Conservation (phyloP, 2,113 vertebrate genomes). For the Scomber japonicus region DNA sequence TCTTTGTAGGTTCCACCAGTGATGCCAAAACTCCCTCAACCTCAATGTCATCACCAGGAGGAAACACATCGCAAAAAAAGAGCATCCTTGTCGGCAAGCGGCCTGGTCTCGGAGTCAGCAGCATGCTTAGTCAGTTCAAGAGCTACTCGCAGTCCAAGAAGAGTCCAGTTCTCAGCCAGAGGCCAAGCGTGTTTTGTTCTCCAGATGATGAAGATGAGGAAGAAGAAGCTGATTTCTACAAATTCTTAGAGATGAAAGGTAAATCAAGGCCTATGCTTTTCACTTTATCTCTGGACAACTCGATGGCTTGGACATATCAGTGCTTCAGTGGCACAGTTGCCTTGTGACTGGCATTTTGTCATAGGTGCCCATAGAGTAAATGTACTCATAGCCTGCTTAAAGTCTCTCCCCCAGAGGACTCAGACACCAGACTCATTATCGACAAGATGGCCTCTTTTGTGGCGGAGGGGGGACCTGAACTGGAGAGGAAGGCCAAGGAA, state of each 20-base stretch:
- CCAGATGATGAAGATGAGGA: constrained; percentile 92
- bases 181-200: constrained; percentile 92
- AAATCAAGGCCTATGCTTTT: constrained; percentile 69
- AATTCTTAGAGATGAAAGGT: constrained; percentile 87
- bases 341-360: constrained; percentile 70
- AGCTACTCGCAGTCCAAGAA: constrained; percentile 90
- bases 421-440: constrained; percentile 91
- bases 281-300: constrained; percentile 41
- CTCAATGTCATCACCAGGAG: constrained; percentile 61
- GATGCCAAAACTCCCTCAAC: constrained; percentile 70
- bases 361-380: constrained; percentile 87
- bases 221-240: constrained; percentile 89
- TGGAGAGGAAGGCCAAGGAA: constrained; percentile 94
- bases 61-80: constrained; percentile 77
- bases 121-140: constrained; percentile 90
- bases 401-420: constrained; percentile 99
- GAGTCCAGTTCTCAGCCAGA: constrained; percentile 85
- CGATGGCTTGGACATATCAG: constrained; percentile 55
- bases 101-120: constrained; percentile 87
- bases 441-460: constrained; percentile 97
- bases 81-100: constrained; percentile 89
- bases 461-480: constrained; percentile 93
- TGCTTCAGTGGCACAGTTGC: constrained; percentile 57
- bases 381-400: constrained; percentile 99
- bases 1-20: constrained; percentile 70